Base-by-base conservation (phyloP, 1,140 invertebrate species). In the Dendroctonus valens region DNA sequence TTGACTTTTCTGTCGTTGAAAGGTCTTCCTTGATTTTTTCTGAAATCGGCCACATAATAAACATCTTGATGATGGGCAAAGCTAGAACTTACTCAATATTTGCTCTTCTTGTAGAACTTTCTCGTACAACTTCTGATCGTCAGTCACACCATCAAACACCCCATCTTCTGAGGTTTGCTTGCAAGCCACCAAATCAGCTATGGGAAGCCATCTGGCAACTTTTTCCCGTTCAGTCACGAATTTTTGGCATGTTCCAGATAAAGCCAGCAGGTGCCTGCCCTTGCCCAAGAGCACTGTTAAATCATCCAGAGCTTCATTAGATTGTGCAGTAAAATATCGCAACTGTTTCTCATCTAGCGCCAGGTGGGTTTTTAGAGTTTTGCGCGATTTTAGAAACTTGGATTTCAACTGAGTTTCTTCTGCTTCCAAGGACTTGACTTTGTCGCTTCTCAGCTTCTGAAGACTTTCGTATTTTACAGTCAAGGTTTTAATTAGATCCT, bases 211-310 rank as follows among this genome's bases (percentile, higher is more conserved):
- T 53, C 71, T 70, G 5, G 52, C 41, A 38, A 73, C 8, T 60
- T 67, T 65, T 52, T 76, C 76, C 40, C 70, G 61, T 49, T 71
- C 62, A 6, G 76, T 77, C 69, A 77, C 75, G 48, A 71, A 73
- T 60, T 74, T 75, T 55, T 67, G 53, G 51, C 75, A 77, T 15
- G 70, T 69, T 49, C 57, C 51, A 41, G 68, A 60, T 12, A 77
- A 57, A 46, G 63, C 60, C 12, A 72, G 46, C 37, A 77, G 46
- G 40, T 74, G 71, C 15, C 73, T 53, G 40, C 75, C 75, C 65
- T 72, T 72, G 26, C 26, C 12, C 11, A 58, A 7, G 0, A 72
- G 52, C 9, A 66, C 68, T 41, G 68, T 37, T 7, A 78, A 60
- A 59, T 69, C 39, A 14, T 72, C 46, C 1, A 77, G 51, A 37